Evolutionary conservation across 2,113 vertebrate genomes (phyloP).

Genomic region (Prionailurus bengalensis): DNA sequence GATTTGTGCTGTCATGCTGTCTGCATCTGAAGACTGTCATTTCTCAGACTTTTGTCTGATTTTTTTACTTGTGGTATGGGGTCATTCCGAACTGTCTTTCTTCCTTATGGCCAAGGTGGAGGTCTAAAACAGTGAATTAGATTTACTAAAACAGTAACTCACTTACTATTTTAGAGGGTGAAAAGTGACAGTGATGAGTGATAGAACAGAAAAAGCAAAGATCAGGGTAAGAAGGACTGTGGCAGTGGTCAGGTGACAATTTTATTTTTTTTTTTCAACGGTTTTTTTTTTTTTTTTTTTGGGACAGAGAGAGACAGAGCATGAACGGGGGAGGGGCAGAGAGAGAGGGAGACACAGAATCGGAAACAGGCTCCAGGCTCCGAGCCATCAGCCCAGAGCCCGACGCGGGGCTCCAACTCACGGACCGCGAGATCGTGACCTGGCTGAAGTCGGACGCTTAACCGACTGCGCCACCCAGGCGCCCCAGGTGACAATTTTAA

Average conservation of each 20-base stretch:
- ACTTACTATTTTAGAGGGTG: neutral
- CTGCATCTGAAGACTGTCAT: neutral
- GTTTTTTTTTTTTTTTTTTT: too few relatives aligned
- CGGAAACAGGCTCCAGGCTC: too few relatives aligned
- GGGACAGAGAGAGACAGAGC: too few relatives aligned
- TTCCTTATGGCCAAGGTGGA: neutral
- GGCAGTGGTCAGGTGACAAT: accelerated
- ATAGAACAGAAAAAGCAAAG: neutral
- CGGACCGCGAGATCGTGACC: too few relatives aligned
- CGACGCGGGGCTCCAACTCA: too few relatives aligned
- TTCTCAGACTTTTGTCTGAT: neutral
- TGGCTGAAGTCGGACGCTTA: too few relatives aligned
- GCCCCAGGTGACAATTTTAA: neutral
- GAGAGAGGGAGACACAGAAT: too few relatives aligned
- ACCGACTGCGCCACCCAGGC: too few relatives aligned
- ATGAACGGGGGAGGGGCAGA: too few relatives aligned
- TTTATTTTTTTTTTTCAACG: neutral
- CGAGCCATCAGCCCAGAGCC: too few relatives aligned
- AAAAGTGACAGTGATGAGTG: neutral
- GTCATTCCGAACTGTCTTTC: neutral
- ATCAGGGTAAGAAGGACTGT: accelerated
- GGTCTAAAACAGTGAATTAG: too few relatives aligned
- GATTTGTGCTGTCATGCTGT: neutral
- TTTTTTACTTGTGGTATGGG: neutral
- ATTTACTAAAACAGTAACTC: too few relatives aligned